Evolutionary conservation across 2,113 vertebrate genomes (phyloP).

Genomic region (Ceratotherium simum): DNA sequence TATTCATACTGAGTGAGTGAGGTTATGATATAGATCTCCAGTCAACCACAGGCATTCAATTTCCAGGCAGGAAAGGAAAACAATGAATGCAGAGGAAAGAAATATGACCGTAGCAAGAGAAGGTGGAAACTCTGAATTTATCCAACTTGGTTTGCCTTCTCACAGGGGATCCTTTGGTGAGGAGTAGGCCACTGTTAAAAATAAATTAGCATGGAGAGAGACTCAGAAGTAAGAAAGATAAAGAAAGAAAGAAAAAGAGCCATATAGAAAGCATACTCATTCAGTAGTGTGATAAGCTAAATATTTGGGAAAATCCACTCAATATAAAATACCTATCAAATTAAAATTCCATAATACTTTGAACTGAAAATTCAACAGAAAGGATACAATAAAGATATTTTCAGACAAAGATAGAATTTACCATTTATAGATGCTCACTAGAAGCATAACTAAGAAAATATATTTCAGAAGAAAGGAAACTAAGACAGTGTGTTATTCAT

Average conservation of each 20-base stretch:
- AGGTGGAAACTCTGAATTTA: background rate
- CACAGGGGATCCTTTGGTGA: background rate
- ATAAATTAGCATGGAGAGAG: background rate
- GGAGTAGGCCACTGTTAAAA: background rate
- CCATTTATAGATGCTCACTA: background rate
- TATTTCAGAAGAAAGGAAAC: background rate
- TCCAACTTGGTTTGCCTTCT: background rate
- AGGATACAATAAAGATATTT: background rate
- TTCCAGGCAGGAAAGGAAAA: conserved; percentile 54
- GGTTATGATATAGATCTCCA: background rate
- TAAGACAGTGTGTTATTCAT: background rate
- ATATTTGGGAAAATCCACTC: background rate
- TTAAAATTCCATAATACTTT: background rate
- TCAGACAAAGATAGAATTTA: background rate
- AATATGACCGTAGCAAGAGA: background rate
- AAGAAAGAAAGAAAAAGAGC: background rate
- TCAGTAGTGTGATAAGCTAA: background rate
- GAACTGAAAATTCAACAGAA: background rate
- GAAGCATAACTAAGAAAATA: background rate
- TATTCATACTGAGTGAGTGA: background rate
- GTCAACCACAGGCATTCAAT: background rate
- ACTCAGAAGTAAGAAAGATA: background rate
- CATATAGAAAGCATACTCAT: background rate
- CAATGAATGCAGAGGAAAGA: conserved; percentile 29
- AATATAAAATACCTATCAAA: background rate